Evolutionary conservation across 2,797 vertebrate genomes (phyloP), one percentile per base, ranked within the genome.

Genomic region (Oreonectes daqikongensis): DNA sequence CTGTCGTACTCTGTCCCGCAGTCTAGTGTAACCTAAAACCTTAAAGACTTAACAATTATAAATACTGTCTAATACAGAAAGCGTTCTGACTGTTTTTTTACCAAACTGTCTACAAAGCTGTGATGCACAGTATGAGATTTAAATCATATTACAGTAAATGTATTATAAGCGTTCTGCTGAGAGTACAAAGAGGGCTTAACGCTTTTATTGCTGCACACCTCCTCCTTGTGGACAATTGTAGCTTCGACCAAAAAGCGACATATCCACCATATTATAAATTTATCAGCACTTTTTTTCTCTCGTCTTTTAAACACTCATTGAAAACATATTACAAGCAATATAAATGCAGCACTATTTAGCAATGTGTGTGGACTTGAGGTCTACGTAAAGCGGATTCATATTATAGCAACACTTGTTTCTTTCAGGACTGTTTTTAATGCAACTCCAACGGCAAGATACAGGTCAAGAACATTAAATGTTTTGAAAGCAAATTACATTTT

Each of bases 361-460:
- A 32, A 32, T 32, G 1, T 7, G 32, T 32, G 3, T 55, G 15
- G 24, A 15, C 12, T 48, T 32, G 5, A 24, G 8, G 32, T 35
- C 6, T 32, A 0, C 20, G 8, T 24, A 32, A 69, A n/a, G 20
- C 17, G 4, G 74, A 28, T 48, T 42, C 35, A 46, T 14, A 18
- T 46, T 12, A 10, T 42, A 20, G 24, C 4, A 2, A 28, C 8
- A 17, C 9, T 8, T 35, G 67, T 69, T 77, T 63, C 66, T 40
- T 20, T 60, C 40, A 48, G 75, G 67, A 53, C 30, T n/a, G 24
- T 63, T 77, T 77, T 63, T 52, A 28, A 60, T 24, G 67, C 42
- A n/a, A 69, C 75, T 1, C 64, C 20, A 0, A 38, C 15, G 1
- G n/a, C 18, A 38, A 22, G 40, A 50, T n/a, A 26, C 24, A 28